These are phyloP conservation scores for Disparrhopalites patrizii DNA, from an alignment of 2,888 invertebrate genomes.

Conservation along the genomic window DNA sequence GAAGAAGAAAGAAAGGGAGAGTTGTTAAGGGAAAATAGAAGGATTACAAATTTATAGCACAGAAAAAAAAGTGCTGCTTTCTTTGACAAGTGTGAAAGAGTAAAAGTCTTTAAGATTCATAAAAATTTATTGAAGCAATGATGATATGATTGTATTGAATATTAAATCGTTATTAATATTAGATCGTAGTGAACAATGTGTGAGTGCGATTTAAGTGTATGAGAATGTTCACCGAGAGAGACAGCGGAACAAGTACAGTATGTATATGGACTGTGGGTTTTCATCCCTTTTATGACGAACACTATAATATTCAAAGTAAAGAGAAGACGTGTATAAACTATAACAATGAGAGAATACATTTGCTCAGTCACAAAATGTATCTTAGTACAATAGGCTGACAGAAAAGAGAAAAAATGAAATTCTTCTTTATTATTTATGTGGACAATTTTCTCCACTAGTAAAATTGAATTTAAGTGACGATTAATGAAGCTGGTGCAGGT, in stretches of 20 bases:
- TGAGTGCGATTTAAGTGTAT: too few species aligned
- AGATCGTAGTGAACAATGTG: too few species aligned
- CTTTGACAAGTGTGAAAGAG: too few species aligned
- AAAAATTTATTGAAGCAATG: constrained; percentile 4
- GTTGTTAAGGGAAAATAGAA: too few species aligned
- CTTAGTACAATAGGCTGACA: neutral
- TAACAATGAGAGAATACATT: too few species aligned
- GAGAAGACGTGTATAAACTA: neutral
- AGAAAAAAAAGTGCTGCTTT: too few species aligned
- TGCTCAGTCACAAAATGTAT: neutral
- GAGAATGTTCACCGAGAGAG: too few species aligned
- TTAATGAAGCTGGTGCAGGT: neutral
- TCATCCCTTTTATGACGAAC: too few species aligned
- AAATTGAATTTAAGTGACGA: constrained; percentile 5
- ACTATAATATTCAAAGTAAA: too few species aligned
- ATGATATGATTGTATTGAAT: neutral
- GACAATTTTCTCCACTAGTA: neutral
- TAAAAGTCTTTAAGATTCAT: neutral
- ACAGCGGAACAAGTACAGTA: neutral
- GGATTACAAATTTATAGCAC: too few species aligned
- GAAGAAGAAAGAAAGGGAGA: too few species aligned
- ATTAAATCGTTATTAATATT: neutral
- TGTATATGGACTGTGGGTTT: too few species aligned
- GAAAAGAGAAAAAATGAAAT: neutral
- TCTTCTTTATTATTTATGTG: constrained; percentile 2